Conservation (phyloP, 1,140 invertebrate genomes). For the Latrodectus geometricus region DNA sequence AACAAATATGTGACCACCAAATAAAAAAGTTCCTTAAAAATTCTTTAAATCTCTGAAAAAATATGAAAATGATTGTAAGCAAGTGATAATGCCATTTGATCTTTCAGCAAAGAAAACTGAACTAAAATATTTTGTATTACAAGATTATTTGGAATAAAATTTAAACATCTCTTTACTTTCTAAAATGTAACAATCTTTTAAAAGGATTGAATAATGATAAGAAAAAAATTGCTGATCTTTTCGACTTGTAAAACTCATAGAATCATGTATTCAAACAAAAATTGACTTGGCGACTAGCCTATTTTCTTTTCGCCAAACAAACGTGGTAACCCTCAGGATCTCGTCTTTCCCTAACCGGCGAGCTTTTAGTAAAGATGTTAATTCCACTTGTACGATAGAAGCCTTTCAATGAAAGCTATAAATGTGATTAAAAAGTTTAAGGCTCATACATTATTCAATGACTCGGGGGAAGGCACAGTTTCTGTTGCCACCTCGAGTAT, state of each 20-base stretch:
- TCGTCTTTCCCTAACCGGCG: slow-evolving; percentile 51
- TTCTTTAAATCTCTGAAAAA: too few species aligned
- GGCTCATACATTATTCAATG: slow-evolving; percentile 59
- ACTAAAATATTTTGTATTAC: too few species aligned
- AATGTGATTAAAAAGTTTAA: slow-evolving; percentile 61
- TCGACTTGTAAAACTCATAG: not conserved
- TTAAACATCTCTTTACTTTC: too few species aligned
- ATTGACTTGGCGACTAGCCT: not conserved
- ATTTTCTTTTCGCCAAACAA: slow-evolving; percentile 8
- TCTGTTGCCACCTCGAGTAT: slow-evolving; percentile 55
- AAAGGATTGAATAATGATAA: too few species aligned
- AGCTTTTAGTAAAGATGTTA: slow-evolving; percentile 60
- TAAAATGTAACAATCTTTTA: too few species aligned
- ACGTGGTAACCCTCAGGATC: slow-evolving; percentile 43
- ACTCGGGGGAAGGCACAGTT: slow-evolving; percentile 38
- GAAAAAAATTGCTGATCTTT: too few species aligned
- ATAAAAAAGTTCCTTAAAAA: too few species aligned
- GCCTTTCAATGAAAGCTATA: slow-evolving; percentile 60
- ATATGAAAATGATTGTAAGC: too few species aligned
- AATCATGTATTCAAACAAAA: not conserved
- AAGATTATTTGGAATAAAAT: too few species aligned
- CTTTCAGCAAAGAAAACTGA: too few species aligned
- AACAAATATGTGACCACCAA: too few species aligned
- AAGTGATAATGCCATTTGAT: too few species aligned
- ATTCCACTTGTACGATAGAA: slow-evolving; percentile 59